A percentile compares a stretch with the other conserved stretches of the same genome.
phyloP scores from a whole-genome alignment of 2,888 invertebrate genomes.

The Alsophila aescularia region DNA sequence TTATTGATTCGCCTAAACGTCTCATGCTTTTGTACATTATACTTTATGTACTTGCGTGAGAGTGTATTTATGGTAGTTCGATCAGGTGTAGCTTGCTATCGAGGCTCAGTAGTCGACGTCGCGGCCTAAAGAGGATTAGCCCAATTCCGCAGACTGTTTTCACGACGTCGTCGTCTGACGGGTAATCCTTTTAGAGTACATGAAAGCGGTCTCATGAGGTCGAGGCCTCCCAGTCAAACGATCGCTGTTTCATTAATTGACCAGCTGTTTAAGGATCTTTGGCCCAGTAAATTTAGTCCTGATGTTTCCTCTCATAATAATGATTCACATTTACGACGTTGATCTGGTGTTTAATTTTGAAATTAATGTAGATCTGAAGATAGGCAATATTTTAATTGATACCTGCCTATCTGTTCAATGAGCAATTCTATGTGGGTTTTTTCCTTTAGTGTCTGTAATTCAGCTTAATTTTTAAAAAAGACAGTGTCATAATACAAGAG shows the following conservation, averaged over 20 bases:
- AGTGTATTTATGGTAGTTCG: slow-evolving; percentile 45
- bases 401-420: too few species aligned
- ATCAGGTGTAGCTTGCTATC: slow-evolving; percentile 42
- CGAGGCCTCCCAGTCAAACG: slow-evolving; percentile 55
- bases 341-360: neutral
- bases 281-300: slow-evolving; percentile 49
- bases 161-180: slow-evolving; percentile 47
- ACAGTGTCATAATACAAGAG: too few species aligned
- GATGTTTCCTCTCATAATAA: slow-evolving; percentile 1
- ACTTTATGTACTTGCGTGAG: slow-evolving; percentile 47
- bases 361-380: neutral
- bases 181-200: slow-evolving; percentile 56
- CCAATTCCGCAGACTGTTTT: slow-evolving; percentile 54
- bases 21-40: slow-evolving; percentile 52
- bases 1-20: slow-evolving; percentile 66
- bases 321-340: neutral
- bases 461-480: too few species aligned
- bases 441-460: too few species aligned
- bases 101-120: slow-evolving; percentile 35
- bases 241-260: slow-evolving; percentile 54
- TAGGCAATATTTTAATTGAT: neutral
- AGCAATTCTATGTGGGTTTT: too few species aligned
- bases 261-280: slow-evolving; percentile 50
- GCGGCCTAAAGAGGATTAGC: slow-evolving; percentile 56
- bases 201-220: slow-evolving; percentile 50